These are phyloP conservation scores for Poecilia latipinna DNA, from an alignment of 2,113 vertebrate species.

Conservation along the genomic window DNA sequence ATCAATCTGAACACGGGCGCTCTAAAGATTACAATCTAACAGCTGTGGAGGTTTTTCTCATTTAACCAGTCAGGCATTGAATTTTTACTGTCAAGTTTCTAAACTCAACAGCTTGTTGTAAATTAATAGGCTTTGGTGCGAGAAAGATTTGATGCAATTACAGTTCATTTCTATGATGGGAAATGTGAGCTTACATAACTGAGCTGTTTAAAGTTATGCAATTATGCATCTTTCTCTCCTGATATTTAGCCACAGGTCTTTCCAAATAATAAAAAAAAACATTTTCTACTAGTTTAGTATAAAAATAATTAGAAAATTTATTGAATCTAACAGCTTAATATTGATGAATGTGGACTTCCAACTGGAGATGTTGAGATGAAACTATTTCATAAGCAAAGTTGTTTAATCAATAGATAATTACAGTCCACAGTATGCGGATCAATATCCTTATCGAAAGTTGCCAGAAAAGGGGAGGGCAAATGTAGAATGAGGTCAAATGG, in stretches of 20 bases:
- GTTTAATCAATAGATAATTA: no score
- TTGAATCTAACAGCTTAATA: not conserved
- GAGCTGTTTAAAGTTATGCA: not conserved
- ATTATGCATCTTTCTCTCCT: not conserved
- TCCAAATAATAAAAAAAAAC: not conserved
- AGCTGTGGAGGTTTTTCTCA: not conserved
- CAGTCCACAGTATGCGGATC: no score
- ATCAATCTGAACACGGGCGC: constrained; percentile 28
- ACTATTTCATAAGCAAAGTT: no score
- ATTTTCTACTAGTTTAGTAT: not conserved
- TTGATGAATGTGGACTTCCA: not conserved
- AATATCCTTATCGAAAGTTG: no score
- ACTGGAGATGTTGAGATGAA: no score
- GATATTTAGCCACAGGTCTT: not conserved
- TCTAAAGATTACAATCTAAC: constrained; percentile 18
- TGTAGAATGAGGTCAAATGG: no score
- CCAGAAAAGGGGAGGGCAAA: no score
- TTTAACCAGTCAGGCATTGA: not conserved
- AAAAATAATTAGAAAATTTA: not conserved
- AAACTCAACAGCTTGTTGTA: not conserved
- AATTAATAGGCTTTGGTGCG: not conserved
- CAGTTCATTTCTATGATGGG: not conserved
- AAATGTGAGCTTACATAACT: not conserved
- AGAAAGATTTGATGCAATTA: not conserved
- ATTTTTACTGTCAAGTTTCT: not conserved